Evolutionary conservation across 2,888 invertebrate genomes (phyloP).

Genomic region (Dascillus cervinus): DNA sequence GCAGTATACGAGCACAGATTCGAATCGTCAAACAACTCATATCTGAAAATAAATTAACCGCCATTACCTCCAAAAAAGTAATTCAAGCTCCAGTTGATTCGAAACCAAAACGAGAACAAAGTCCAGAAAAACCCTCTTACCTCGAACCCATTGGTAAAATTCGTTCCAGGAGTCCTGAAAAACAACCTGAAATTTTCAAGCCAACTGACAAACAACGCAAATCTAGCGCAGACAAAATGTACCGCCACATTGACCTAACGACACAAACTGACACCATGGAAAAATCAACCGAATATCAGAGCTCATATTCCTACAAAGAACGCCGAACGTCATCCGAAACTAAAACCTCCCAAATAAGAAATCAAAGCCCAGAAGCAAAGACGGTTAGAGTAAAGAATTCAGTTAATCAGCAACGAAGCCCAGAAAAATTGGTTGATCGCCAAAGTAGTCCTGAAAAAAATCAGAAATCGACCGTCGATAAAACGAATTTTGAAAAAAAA

Average conservation of each 20-base stretch:
- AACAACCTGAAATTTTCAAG: too few species aligned
- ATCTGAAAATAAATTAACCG: conserved; percentile 30
- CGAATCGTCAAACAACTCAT: conserved; percentile 60
- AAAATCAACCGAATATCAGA: conserved; percentile 21
- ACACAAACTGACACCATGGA: conserved; percentile 9
- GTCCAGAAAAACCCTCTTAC: conserved; percentile 20
- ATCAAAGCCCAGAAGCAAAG: conserved; percentile 20
- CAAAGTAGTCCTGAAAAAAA: conserved; percentile 9
- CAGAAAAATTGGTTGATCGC: conserved; percentile 6
- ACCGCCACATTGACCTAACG: conserved; percentile 17
- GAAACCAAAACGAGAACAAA: conserved; percentile 29
- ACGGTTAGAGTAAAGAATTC: conserved; percentile 9
- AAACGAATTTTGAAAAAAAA: conserved; percentile 41
- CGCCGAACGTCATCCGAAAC: conserved; percentile 21
- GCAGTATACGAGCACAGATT: conserved; percentile 70
- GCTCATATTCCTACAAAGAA: conserved; percentile 23
- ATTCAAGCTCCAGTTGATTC: neutral
- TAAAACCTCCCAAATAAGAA: conserved; percentile 9
- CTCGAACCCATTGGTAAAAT: conserved; percentile 20
- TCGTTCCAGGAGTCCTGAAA: conserved; percentile 17
- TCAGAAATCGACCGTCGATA: conserved; percentile 17
- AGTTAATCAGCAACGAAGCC: conserved; percentile 7
- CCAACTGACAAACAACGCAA: too few species aligned
- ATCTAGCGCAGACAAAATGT: conserved; percentile 17
- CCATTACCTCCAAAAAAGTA: conserved; percentile 22